Percentiles rank a stretch among this genome's conserved stretches.
These are phyloP conservation scores for Hippasteria phrygiana DNA, from an alignment of 53 echinoderm and acorn worm genomes.

Conservation along the genomic window DNA sequence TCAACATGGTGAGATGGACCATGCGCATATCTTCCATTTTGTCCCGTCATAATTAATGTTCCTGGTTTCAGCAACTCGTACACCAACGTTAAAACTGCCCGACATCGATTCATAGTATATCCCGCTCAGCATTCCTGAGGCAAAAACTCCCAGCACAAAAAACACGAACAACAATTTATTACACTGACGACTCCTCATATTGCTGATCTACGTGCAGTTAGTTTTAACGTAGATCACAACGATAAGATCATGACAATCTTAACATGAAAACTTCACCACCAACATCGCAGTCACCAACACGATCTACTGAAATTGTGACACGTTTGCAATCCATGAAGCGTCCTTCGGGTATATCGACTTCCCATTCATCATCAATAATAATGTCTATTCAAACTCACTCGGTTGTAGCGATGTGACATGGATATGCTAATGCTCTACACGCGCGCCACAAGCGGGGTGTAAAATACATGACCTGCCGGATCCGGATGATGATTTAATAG, in stretches of 20 bases:
- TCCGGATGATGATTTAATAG: neutral
- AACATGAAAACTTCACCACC: neutral
- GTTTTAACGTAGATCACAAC: neutral
- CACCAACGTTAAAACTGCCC: neutral
- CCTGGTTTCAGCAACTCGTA: neutral
- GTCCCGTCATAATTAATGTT: neutral
- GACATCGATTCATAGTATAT: slow-evolving; percentile 35
- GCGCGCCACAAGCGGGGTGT: neutral
- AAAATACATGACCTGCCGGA: neutral
- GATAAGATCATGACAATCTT: neutral
- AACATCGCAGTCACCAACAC: neutral
- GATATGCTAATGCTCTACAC: neutral
- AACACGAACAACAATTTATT: slow-evolving; percentile 1
- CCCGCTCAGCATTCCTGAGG: slow-evolving; percentile 37
- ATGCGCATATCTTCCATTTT: neutral
- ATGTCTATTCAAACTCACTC: slow-evolving; percentile 13
- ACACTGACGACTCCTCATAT: slow-evolving; percentile 38
- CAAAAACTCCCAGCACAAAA: slow-evolving; percentile 12
- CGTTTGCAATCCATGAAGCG: slow-evolving; percentile 6
- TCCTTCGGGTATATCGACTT: slow-evolving; percentile 9
- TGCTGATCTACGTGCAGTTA: neutral
- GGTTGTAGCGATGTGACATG: neutral
- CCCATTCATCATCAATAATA: slow-evolving; percentile 12
- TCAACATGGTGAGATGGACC: neutral
- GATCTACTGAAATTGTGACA: slow-evolving; percentile 13